Conservation (phyloP, 2,113 vertebrate species). For the Epinephelus cyanopodus region DNA sequence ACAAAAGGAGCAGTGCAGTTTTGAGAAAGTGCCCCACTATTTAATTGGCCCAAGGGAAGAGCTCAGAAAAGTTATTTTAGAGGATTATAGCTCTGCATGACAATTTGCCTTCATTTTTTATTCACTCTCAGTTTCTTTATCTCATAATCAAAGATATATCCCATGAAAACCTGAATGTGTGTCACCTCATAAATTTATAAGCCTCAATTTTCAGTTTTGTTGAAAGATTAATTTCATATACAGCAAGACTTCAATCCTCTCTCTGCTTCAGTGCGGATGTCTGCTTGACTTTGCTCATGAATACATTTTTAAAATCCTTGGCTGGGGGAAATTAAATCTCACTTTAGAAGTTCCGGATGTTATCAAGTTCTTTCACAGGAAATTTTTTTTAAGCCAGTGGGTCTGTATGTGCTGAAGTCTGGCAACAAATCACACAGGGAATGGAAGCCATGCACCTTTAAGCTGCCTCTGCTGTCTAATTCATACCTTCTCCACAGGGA, state of each 20-base stretch:
- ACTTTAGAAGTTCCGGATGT: slow-evolving; percentile 56
- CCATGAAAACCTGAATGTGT: slow-evolving; percentile 39
- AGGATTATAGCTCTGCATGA: slow-evolving; percentile 32
- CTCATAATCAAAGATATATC: slow-evolving; percentile 48
- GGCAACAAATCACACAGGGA: slow-evolving; percentile 46
- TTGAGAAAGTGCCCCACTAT: slow-evolving; percentile 1
- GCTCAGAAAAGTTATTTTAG: slow-evolving; percentile 32
- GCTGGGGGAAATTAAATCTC: slow-evolving; percentile 60
- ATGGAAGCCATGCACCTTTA: slow-evolving; percentile 43
- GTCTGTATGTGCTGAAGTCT: slow-evolving; percentile 23
- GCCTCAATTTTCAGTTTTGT: slow-evolving; percentile 48
- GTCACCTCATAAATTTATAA: slow-evolving; percentile 42
- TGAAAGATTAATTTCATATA: slow-evolving; percentile 54
- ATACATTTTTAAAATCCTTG: slow-evolving; percentile 55
- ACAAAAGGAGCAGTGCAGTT: slow-evolving; percentile 23
- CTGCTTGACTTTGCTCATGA: slow-evolving; percentile 61
- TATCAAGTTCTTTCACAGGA: slow-evolving; percentile 52
- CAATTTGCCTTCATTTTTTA: slow-evolving; percentile 22
- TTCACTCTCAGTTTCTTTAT: slow-evolving; percentile 35
- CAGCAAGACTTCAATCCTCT: slow-evolving; percentile 8
- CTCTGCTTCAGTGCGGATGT: slow-evolving; percentile 31
- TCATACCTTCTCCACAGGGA: slow-evolving; percentile 56
- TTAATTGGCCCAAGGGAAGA: slow-evolving; percentile 30
- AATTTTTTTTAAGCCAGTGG: slow-evolving; percentile 31
- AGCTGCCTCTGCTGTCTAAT: slow-evolving; percentile 53